Percentiles rank a stretch among this genome's conserved stretches.
Conservation (phyloP, 2,888 invertebrate genomes). For the Lasioglossum leucozonium region DNA sequence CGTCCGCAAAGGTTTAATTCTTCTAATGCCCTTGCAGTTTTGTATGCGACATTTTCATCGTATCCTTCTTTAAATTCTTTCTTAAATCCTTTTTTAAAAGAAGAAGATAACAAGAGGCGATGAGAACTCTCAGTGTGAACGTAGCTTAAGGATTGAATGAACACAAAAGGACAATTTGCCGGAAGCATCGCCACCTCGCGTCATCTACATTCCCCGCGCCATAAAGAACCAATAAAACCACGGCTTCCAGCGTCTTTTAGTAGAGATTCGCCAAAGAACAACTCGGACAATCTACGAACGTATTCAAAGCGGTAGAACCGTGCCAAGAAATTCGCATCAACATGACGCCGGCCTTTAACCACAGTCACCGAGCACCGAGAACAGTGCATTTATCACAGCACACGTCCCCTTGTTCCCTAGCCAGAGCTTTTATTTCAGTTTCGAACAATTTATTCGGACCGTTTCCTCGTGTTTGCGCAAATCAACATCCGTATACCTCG, state of each 20-base stretch:
- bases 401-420: background rate
- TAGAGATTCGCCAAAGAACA: background rate
- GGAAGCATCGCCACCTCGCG: background rate
- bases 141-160: no score
- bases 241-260: background rate
- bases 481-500: background rate
- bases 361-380: background rate
- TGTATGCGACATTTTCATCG: no score
- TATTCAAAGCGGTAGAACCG: background rate
- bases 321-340: slow-evolving; percentile 4
- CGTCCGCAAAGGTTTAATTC: no score
- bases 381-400: background rate
- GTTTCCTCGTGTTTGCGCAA: slow-evolving; percentile 4
- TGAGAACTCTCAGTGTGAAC: no score
- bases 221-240: background rate
- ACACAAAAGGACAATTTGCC: background rate
- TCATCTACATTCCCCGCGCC: background rate
- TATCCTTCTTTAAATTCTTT: no score
- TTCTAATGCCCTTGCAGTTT: no score
- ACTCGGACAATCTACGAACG: background rate
- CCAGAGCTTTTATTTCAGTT: slow-evolving; percentile 11
- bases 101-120: no score
- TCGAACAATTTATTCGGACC: background rate
- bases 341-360: background rate
- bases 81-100: no score